Conservation (phyloP, 2,797 vertebrate genomes). For the Spea hammondii region DNA sequence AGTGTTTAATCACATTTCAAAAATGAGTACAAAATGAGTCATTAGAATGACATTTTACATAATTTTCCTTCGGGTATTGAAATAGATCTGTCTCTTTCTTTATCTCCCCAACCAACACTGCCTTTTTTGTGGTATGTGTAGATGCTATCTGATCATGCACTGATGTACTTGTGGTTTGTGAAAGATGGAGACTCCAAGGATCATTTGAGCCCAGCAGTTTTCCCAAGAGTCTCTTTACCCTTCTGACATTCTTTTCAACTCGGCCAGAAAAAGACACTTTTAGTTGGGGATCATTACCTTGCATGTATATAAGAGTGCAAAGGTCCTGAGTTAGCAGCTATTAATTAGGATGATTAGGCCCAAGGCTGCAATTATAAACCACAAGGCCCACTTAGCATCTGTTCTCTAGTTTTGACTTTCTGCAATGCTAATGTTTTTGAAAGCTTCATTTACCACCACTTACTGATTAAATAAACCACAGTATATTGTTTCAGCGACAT, state of each 20-base stretch:
- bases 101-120: constrained; percentile 51
- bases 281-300: constrained; percentile 62
- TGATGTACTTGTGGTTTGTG: constrained; percentile 83
- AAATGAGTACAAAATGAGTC: background rate
- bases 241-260: constrained; percentile 74
- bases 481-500: constrained; percentile 81
- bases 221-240: constrained; percentile 81
- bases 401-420: constrained; percentile 68
- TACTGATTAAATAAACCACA: constrained; percentile 80
- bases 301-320: constrained; percentile 61
- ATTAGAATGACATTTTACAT: background rate
- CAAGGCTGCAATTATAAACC: constrained; percentile 88
- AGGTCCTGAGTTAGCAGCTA: constrained; percentile 74
- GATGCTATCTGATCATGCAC: constrained; percentile 76
- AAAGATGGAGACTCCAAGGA: constrained; percentile 74
- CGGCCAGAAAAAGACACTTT: constrained; percentile 59
- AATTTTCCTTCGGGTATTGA: constrained; percentile 58
- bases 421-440: constrained; percentile 70
- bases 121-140: constrained; percentile 69
- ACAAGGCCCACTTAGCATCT: constrained; percentile 87
- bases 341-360: constrained; percentile 98
- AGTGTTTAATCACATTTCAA: no score
- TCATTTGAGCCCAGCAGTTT: constrained; percentile 63
- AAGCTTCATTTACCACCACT: constrained; percentile 85
- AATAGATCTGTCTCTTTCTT: constrained; percentile 73